Evolutionary conservation across 2,113 vertebrate genomes (phyloP), one percentile per base, ranked within the genome.

Genomic region (Pollimyrus isidori): DNA sequence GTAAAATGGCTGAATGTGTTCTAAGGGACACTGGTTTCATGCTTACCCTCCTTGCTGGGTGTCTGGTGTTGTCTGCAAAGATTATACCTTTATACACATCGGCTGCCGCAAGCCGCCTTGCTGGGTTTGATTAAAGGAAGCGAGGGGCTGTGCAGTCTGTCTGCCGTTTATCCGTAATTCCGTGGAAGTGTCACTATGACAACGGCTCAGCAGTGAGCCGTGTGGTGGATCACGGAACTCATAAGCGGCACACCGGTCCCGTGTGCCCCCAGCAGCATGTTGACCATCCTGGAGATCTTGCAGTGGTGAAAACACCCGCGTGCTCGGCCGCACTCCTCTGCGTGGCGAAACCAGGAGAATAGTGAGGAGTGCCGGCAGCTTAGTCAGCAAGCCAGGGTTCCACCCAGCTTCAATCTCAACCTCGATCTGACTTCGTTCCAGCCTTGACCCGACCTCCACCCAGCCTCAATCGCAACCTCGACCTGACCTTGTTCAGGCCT

Each of bases 151-250:
- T 48, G 48, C 62, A 73, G 30, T 62, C 19, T 76, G 83, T 83
- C 89, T 49, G 23, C 45, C 21, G 19, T 39, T 87, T 58, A 39
- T 45, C 30, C 4, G 39, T 87, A 50, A 89, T 52, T 89, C 56
- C 30, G 84, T 10, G 62, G 88, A 26, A 35, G 87, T 53, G 88
- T 92, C 73, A 17, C 91, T 83, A 92, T 92, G 91, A 92, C 92
- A 91, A 90, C 91, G 19, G 90, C 62, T 73, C 82, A 86, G 89
- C 45, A 30, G 46, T 88, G 65, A 73, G 35, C 62, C 0, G 62
- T 45, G n/a, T 80, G 86, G 76, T 49, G 85, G 30, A 30, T 19
- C 39, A 7, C 15, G 19, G 26, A 13, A 4, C 73, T 9, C 30
- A 10, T 76, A 42, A 88, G 69, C 26, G n/a, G 49, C 48, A n/a